Conservation (phyloP, 2,797 vertebrate species). For the Natrix natrix region DNA sequence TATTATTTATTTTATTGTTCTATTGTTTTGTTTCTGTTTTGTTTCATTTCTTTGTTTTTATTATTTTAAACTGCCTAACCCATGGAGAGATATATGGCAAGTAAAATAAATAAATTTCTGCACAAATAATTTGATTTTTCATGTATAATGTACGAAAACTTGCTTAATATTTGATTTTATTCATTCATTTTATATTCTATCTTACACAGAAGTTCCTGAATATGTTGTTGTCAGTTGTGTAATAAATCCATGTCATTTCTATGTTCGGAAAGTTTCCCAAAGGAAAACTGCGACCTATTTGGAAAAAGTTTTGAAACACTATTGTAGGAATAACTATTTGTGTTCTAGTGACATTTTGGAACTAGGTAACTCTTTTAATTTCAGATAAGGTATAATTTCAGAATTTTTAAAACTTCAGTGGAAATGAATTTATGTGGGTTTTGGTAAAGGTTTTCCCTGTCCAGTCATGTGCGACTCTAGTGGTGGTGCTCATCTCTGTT, state of each 20-base stretch:
- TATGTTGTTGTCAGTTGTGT: slow-evolving; percentile 73
- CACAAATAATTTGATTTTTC: background rate
- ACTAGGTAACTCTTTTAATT: slow-evolving; percentile 67
- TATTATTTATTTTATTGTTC: background rate
- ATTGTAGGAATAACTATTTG: slow-evolving; percentile 53
- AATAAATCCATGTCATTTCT: slow-evolving; percentile 75
- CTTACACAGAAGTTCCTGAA: slow-evolving; percentile 60
- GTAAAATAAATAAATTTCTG: background rate
- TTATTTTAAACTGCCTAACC: background rate
- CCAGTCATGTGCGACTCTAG: background rate
- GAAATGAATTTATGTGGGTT: background rate
- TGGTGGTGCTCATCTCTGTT: background rate
- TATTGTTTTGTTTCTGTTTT: background rate
- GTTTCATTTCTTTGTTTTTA: background rate
- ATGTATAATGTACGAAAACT: background rate
- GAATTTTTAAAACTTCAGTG: background rate
- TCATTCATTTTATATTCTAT: slow-evolving; percentile 6
- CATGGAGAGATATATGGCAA: background rate
- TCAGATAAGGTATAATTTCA: background rate
- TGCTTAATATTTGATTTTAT: background rate
- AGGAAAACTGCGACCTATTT: slow-evolving; percentile 63
- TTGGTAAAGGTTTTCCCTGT: background rate
- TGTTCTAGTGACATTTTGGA: slow-evolving; percentile 67
- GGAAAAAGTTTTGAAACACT: slow-evolving; percentile 64
- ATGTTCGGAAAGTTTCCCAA: slow-evolving; percentile 70